These are phyloP conservation scores for Geococcyx californianus DNA, from an alignment of 2,113 vertebrate species.

Conservation along the genomic window DNA sequence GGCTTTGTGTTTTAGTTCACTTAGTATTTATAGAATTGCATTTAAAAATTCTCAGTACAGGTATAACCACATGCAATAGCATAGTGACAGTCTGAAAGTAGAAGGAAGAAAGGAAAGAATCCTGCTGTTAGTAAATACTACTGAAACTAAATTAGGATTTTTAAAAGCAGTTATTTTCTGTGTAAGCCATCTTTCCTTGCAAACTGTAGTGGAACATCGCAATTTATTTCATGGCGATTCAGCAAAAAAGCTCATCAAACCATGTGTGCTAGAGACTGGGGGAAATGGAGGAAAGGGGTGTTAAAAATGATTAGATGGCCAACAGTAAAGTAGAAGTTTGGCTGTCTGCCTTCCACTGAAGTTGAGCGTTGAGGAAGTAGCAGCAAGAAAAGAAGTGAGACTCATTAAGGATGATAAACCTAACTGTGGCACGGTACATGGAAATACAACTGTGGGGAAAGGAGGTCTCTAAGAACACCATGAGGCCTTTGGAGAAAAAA, in stretches of 20 bases:
- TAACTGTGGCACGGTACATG: neutral
- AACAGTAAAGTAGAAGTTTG: neutral
- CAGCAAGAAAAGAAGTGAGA: neutral
- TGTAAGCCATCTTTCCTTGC: neutral
- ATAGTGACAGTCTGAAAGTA: neutral
- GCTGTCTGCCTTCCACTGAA: neutral
- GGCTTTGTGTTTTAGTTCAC: neutral
- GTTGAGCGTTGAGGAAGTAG: neutral
- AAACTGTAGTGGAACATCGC: neutral
- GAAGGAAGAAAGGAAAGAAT: neutral
- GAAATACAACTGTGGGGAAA: neutral
- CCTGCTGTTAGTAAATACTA: neutral
- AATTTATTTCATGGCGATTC: neutral
- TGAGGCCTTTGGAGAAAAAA: neutral
- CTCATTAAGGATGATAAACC: neutral
- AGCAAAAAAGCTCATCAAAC: neutral
- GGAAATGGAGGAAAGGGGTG: neutral
- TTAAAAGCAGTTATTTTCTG: neutral
- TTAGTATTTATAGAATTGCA: neutral
- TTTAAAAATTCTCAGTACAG: neutral
- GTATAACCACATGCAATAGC: neutral
- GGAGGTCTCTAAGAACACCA: neutral
- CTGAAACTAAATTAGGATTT: neutral
- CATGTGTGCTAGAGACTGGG: neutral
- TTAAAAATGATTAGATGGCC: neutral